These are phyloP conservation scores for Esperia sulphurella DNA, from an alignment of 2,888 invertebrate species.

Conservation along the genomic window DNA sequence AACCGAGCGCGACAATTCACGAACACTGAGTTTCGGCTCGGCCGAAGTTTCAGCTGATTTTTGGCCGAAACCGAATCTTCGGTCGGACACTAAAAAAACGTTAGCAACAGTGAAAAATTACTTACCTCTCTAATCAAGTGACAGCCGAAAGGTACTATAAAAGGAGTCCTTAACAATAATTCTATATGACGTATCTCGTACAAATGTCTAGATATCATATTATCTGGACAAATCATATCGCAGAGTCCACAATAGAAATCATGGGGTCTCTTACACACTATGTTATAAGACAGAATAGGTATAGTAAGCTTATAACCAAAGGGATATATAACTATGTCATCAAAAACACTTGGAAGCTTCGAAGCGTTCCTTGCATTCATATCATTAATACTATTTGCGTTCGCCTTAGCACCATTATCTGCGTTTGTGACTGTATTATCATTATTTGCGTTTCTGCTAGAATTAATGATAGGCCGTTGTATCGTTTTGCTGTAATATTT, in stretches of 20 bases:
- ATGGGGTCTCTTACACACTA: neutral
- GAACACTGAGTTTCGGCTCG: too few relatives aligned
- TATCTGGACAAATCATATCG: constrained; percentile 1
- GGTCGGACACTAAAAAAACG: too few relatives aligned
- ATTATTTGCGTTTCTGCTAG: too few relatives aligned
- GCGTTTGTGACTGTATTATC: too few relatives aligned
- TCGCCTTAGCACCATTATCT: neutral
- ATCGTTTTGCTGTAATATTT: too few relatives aligned
- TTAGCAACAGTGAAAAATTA: constrained; percentile 1
- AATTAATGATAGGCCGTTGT: too few relatives aligned
- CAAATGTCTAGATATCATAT: constrained; percentile 11
- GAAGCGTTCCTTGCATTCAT: neutral
- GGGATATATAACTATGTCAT: constrained; percentile 12
- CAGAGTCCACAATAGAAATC: constrained; percentile 23
- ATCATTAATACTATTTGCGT: neutral
- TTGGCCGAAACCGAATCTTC: too few relatives aligned
- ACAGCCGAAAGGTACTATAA: constrained; percentile 11
- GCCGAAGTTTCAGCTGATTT: too few relatives aligned
- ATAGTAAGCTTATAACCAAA: constrained; percentile 13
- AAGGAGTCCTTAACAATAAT: constrained; percentile 12
- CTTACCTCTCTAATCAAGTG: constrained; percentile 31
- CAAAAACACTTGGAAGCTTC: neutral
- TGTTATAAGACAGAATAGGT: constrained; percentile 17
- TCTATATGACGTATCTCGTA: constrained; percentile 12
- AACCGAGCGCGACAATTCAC: too few relatives aligned